Conservation (phyloP, 1,140 invertebrate species). For the Pantala flavescens region DNA sequence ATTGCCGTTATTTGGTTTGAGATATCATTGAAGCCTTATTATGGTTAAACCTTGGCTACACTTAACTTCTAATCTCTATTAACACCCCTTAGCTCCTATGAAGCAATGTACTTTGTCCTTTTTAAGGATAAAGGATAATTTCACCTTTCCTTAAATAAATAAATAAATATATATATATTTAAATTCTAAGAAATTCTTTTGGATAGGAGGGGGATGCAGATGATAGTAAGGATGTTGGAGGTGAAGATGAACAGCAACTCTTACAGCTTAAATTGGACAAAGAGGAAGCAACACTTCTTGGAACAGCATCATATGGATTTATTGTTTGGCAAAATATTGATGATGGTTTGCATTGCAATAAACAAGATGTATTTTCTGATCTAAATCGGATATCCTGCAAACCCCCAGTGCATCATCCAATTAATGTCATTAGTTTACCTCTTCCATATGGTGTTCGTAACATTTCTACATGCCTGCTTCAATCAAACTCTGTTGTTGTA, state of each 20-base stretch:
- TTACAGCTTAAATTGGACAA: constrained; percentile 73
- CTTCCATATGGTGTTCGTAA: constrained; percentile 85
- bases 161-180: too few relatives aligned
- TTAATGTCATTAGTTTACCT: constrained; percentile 52
- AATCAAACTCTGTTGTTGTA: constrained; percentile 82
- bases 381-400: neutral
- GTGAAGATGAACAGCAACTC: constrained; percentile 36
- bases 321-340: constrained; percentile 45
- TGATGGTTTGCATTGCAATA: neutral
- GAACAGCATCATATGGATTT: constrained; percentile 75
- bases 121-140: too few relatives aligned
- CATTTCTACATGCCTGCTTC: constrained; percentile 79
- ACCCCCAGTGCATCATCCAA: neutral
- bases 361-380: neutral
- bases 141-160: too few relatives aligned
- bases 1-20: too few relatives aligned
- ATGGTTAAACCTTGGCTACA: too few relatives aligned
- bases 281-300: constrained; percentile 68
- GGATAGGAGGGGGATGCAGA: neutral
- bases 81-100: too few relatives aligned
- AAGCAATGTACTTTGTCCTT: too few relatives aligned
- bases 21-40: too few relatives aligned
- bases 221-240: neutral
- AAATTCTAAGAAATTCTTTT: too few relatives aligned
- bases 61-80: too few relatives aligned